These are phyloP conservation scores for Ormyrus nitidulus DNA, from an alignment of 2,888 invertebrate species.

Conservation along the genomic window DNA sequence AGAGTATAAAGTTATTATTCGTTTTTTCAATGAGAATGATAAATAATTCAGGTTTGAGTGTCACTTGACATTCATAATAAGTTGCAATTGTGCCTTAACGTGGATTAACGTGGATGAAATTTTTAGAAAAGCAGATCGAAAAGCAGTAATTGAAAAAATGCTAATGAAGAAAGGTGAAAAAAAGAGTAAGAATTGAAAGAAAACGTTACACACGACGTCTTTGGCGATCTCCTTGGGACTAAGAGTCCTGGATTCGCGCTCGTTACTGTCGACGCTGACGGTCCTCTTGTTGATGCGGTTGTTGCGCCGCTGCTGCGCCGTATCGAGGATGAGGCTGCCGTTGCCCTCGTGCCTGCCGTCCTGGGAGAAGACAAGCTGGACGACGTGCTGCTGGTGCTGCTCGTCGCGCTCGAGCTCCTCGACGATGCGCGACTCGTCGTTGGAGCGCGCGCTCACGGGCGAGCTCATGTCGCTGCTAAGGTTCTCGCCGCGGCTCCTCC, in stretches of 20 bases:
- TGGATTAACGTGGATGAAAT: neutral
- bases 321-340: conserved; percentile 62
- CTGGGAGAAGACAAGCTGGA: conserved; percentile 43
- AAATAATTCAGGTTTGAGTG: too few species aligned
- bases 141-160: neutral
- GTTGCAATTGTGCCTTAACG: too few species aligned
- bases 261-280: conserved; percentile 53
- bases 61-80: too few species aligned
- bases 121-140: neutral
- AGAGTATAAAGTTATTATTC: too few species aligned
- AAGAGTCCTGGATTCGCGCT: neutral
- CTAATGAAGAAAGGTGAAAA: neutral
- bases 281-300: conserved; percentile 60
- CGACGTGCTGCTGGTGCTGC: conserved; percentile 11
- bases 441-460: conserved; percentile 69
- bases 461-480: conserved; percentile 70
- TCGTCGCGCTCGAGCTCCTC: conserved; percentile 69
- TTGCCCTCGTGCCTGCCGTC: conserved; percentile 60
- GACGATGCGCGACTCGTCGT: conserved; percentile 67
- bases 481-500: conserved; percentile 68
- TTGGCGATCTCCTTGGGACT: conserved; percentile 23
- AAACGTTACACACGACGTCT: conserved; percentile 41
- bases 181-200: neutral
- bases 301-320: conserved; percentile 57
- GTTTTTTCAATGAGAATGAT: too few species aligned